phyloP scores from a whole-genome alignment of 2,888 invertebrate genomes.

The Panzeria rudis region DNA sequence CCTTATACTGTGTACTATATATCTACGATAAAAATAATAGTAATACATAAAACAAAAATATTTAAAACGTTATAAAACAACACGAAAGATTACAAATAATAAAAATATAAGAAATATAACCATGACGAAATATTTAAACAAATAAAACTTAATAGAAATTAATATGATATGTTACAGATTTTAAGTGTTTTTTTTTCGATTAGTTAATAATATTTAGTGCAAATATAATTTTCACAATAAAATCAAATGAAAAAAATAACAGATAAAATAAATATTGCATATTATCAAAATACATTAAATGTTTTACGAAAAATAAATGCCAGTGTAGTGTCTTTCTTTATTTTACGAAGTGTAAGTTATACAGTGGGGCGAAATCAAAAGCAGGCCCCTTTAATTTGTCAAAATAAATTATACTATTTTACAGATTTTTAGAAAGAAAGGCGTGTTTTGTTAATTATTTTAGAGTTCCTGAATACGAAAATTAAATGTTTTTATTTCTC shows the following conservation, averaged over 20 bases:
- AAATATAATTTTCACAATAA: slow-evolving; percentile 70
- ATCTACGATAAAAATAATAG: slow-evolving; percentile 3
- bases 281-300: slow-evolving; percentile 63
- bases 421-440: too few relatives aligned
- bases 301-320: slow-evolving; percentile 53
- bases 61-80: slow-evolving; percentile 61
- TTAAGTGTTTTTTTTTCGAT: slow-evolving; percentile 70
- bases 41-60: slow-evolving; percentile 52
- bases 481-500: too few relatives aligned
- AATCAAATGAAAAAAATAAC: slow-evolving; percentile 40
- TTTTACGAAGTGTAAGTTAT: slow-evolving; percentile 1
- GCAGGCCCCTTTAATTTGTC: not conserved
- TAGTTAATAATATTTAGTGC: slow-evolving; percentile 72
- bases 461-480: too few relatives aligned
- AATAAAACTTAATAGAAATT: slow-evolving; percentile 31
- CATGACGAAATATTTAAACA: slow-evolving; percentile 45
- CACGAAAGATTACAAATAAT: slow-evolving; percentile 39
- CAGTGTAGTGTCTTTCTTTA: not conserved
- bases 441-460: too few relatives aligned
- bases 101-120: slow-evolving; percentile 27
- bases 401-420: not conserved
- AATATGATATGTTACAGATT: slow-evolving; percentile 64
- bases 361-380: not conserved
- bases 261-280: slow-evolving; percentile 45
- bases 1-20: not conserved